phyloP scores from a whole-genome alignment of 2,888 invertebrate genomes.

The Monoplex corrugatus region DNA sequence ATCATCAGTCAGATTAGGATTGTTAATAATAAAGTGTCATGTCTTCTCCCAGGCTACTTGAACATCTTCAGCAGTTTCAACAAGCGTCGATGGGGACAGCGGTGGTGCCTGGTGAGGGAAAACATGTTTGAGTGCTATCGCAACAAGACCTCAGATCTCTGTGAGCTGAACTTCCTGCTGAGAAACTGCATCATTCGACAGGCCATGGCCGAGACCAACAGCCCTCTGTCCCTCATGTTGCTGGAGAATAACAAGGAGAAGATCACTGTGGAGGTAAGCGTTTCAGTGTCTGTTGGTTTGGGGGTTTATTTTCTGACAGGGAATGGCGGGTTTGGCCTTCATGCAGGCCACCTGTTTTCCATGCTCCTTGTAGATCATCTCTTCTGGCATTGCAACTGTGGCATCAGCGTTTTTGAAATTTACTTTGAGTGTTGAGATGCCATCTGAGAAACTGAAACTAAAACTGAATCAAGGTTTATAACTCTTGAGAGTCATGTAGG shows the following conservation, averaged over 20 bases:
- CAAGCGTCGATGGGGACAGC: conserved; percentile 72
- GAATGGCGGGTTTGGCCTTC: no score
- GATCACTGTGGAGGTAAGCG: conserved; percentile 74
- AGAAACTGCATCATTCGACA: conserved; percentile 67
- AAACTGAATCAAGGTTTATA: no score
- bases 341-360: no score
- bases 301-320: neutral
- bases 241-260: conserved; percentile 66
- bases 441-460: no score
- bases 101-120: conserved; percentile 72
- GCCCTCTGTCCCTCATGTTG: conserved; percentile 73
- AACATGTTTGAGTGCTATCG: conserved; percentile 75
- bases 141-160: conserved; percentile 63
- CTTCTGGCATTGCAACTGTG: no score
- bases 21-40: no score
- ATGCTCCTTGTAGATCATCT: no score
- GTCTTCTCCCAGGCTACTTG: conserved; percentile 65
- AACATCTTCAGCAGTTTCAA: conserved; percentile 76
- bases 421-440: no score
- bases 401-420: no score
- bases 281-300: neutral
- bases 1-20: no score
- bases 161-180: conserved; percentile 72
- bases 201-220: conserved; percentile 71
- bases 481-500: no score